Conservation (phyloP, 2,888 invertebrate genomes). For the Hanleya hanleyi region DNA sequence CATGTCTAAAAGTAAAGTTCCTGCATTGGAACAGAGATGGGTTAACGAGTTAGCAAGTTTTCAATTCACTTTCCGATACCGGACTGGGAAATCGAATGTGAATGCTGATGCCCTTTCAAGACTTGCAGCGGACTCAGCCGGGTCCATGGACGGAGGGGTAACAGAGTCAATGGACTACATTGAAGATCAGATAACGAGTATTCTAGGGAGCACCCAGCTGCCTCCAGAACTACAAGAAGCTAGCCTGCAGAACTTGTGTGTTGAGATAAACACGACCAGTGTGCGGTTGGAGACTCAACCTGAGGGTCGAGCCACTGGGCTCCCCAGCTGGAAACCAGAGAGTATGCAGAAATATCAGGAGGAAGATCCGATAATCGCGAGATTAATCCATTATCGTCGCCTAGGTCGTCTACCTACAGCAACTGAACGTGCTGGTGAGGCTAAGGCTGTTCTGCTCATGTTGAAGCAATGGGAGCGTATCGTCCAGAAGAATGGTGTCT, state of each 20-base stretch:
- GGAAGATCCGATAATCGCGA: background rate
- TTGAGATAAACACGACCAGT: background rate
- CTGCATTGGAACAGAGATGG: constrained; percentile 34
- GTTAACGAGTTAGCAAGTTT: constrained; percentile 23
- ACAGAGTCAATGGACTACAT: background rate
- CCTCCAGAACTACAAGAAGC: background rate
- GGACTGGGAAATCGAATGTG: constrained; percentile 22
- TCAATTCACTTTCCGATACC: constrained; percentile 21
- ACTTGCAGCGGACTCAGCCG: background rate
- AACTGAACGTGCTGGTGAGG: background rate
- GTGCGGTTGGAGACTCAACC: no score
- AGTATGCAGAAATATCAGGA: background rate
- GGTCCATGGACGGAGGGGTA: background rate
- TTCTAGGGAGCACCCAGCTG: background rate
- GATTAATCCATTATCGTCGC: background rate
- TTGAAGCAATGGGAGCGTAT: background rate
- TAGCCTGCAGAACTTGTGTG: background rate
- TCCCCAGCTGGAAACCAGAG: background rate
- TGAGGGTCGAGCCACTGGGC: background rate
- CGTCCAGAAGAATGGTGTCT: background rate
- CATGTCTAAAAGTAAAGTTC: constrained; percentile 19
- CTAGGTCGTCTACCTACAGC: background rate
- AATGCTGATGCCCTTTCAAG: constrained; percentile 28
- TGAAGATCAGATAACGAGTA: background rate
- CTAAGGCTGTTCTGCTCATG: background rate